These are phyloP conservation scores for Magallana ariakensis DNA, from an alignment of 1,140 invertebrate genomes.

Conservation along the genomic window DNA sequence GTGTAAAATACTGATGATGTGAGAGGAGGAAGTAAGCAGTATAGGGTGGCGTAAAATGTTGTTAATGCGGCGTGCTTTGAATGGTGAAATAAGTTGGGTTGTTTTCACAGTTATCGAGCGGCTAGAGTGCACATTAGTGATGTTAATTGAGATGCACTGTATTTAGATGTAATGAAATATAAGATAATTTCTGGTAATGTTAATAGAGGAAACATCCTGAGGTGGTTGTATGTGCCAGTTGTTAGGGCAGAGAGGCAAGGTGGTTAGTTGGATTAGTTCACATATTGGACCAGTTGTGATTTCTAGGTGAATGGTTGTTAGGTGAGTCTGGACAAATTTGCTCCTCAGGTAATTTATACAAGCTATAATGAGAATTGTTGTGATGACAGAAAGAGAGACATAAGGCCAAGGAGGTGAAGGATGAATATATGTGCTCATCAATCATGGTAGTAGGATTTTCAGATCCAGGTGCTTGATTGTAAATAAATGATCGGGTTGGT, in stretches of 20 bases:
- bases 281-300: neutral
- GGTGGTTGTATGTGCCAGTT: slow-evolving; percentile 1
- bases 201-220: neutral
- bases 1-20: slow-evolving; percentile 16
- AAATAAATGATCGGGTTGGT: neutral
- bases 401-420: slow-evolving; percentile 20
- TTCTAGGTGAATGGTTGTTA: slow-evolving; percentile 18
- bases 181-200: neutral
- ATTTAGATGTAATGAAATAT: neutral
- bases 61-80: neutral
- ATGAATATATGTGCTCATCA: slow-evolving; percentile 4
- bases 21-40: slow-evolving; percentile 34
- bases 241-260: slow-evolving; percentile 22
- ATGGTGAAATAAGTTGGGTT: neutral
- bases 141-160: neutral
- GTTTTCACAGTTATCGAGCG: neutral
- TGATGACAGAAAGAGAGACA: slow-evolving; percentile 7
- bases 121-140: neutral
- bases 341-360: neutral
- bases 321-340: neutral
- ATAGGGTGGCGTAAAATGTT: slow-evolving; percentile 5
- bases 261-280: neutral
- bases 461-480: neutral
- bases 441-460: neutral
- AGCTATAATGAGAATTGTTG: neutral